Conservation (phyloP, 2,888 invertebrate genomes). For the Oeneis ivallda region DNA sequence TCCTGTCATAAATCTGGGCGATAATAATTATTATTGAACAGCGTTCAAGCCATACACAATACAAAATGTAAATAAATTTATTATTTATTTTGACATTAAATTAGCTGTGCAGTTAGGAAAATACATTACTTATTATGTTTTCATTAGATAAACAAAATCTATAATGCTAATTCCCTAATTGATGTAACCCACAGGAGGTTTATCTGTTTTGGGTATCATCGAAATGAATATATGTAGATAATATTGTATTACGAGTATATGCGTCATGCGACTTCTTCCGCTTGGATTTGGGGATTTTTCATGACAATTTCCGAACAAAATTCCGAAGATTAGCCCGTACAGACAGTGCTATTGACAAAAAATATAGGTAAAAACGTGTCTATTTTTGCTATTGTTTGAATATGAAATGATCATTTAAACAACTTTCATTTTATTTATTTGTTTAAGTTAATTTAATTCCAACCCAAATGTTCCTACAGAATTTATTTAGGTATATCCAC, state of each 20-base stretch:
- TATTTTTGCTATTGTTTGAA: no score
- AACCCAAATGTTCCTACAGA: no score
- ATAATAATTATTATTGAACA: conserved; percentile 70
- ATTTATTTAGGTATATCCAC: no score
- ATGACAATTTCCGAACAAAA: no score
- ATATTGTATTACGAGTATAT: background rate
- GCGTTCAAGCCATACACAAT: conserved; percentile 56
- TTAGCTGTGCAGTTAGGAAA: conserved; percentile 18
- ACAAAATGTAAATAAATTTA: conserved; percentile 24
- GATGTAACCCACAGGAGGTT: background rate
- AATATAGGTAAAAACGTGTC: no score
- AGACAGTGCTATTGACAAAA: no score
- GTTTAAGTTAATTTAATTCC: no score
- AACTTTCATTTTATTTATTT: no score
- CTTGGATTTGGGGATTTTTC: no score
- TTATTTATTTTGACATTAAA: conserved; percentile 15
- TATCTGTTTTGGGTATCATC: background rate
- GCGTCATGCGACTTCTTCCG: no score
- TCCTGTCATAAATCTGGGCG: conserved; percentile 68
- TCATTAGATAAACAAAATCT: conserved; percentile 14
- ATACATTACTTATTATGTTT: background rate
- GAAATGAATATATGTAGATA: background rate
- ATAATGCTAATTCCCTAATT: background rate
- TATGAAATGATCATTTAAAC: no score
- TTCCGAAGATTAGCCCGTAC: no score